Conservation (phyloP, 2,113 vertebrate species). For the Laterallus jamaicensis region DNA sequence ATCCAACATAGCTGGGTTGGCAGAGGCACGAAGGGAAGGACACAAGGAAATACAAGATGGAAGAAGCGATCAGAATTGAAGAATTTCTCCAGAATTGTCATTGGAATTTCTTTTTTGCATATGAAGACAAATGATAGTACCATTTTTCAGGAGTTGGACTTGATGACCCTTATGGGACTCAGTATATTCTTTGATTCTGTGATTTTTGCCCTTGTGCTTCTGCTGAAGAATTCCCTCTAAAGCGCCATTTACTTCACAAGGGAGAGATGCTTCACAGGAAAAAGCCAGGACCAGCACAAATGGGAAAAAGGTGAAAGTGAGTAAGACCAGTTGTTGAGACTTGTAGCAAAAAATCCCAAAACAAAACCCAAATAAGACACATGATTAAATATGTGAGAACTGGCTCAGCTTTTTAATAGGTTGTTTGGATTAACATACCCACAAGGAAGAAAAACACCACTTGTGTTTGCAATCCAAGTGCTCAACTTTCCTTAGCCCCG, state of each 20-base stretch:
- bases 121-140: neutral
- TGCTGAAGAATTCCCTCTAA: neutral
- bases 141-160: neutral
- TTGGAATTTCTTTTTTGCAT: neutral
- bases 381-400: slow-evolving; percentile 30
- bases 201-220: neutral
- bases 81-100: neutral
- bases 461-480: neutral
- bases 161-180: no score
- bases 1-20: neutral
- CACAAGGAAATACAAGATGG: neutral
- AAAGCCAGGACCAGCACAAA: neutral
- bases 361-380: neutral
- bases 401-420: neutral
- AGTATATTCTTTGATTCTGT: no score
- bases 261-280: neutral
- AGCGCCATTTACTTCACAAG: neutral
- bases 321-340: slow-evolving; percentile 14
- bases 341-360: neutral
- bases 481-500: neutral
- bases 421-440: neutral
- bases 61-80: neutral
- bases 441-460: neutral
- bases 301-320: neutral
- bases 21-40: neutral